Conservation (phyloP, 1,140 invertebrate genomes). For the Eriocheir sinensis region DNA sequence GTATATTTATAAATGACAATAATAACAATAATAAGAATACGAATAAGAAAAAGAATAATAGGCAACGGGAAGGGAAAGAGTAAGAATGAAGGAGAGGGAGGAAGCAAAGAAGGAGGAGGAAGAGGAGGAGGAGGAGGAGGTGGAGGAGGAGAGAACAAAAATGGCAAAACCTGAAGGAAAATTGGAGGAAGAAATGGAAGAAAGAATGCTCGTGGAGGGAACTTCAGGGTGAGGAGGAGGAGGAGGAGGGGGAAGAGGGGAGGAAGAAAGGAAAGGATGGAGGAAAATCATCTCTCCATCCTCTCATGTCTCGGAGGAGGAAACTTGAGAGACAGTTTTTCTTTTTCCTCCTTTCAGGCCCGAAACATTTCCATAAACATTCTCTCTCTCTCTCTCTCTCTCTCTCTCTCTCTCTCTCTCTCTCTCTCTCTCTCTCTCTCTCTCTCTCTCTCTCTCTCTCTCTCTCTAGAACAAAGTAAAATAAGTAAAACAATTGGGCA, state of each 20-base stretch:
- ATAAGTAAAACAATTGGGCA: background rate
- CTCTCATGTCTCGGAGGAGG: background rate
- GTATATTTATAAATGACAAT: background rate
- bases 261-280: background rate
- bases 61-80: too few species aligned
- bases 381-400: background rate
- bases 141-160: too few species aligned
- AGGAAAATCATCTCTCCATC: constrained; percentile 3
- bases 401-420: background rate
- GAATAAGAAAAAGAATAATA: background rate
- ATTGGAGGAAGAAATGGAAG: background rate
- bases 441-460: constrained; percentile 19
- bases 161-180: background rate
- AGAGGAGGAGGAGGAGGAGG: background rate
- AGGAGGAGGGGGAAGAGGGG: background rate
- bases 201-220: background rate
- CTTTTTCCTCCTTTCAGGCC: background rate
- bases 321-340: background rate
- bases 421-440: background rate
- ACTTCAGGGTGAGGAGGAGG: background rate
- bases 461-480: too few species aligned
- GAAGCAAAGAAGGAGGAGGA: background rate
- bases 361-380: background rate
- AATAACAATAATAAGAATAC: background rate
- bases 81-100: background rate